Conservation (phyloP, 2,113 vertebrate genomes). For the Synchiropus splendidus region DNA sequence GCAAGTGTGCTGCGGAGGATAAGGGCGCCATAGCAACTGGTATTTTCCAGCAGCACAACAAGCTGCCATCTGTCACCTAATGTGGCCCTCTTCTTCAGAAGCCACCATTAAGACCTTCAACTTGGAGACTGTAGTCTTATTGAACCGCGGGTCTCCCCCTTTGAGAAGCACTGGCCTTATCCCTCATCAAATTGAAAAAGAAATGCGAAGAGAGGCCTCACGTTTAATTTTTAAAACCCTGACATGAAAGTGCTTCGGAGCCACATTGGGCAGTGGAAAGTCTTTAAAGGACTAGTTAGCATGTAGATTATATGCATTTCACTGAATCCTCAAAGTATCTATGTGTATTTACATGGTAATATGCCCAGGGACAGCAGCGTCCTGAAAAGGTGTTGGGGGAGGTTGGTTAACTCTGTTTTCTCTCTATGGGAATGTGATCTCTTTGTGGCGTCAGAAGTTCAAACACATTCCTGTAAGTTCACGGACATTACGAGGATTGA, state of each 20-base stretch:
- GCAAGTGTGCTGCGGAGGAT: conserved; percentile 24
- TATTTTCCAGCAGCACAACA: conserved; percentile 39
- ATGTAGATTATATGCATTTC: conserved; percentile 71
- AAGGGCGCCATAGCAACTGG: conserved; percentile 43
- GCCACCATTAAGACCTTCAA: conserved; percentile 50
- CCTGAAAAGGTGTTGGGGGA: conserved; percentile 58
- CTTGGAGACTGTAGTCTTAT: conserved; percentile 51
- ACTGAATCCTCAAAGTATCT: conserved; percentile 57
- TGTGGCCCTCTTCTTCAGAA: conserved; percentile 29
- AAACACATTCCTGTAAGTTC: conserved; percentile 61
- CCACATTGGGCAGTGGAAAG: conserved; percentile 53
- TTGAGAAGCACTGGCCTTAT: conserved; percentile 53
- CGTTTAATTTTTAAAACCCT: conserved; percentile 65
- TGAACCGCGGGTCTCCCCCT: conserved; percentile 54
- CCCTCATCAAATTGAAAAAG: conserved; percentile 62
- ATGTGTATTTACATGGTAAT: conserved; percentile 73
- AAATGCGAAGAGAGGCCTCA: conserved; percentile 54
- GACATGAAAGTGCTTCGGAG: conserved; percentile 63
- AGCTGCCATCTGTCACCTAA: conserved; percentile 57
- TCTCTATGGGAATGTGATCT: conserved; percentile 56
- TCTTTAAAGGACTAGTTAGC: conserved; percentile 67
- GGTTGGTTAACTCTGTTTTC: conserved; percentile 50
- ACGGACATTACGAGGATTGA: conserved; percentile 36
- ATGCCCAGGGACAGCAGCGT: conserved; percentile 52
- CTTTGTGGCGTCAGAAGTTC: conserved; percentile 57